A percentile compares a stretch with the other conserved stretches of the same genome.
Evolutionary conservation across 2,888 invertebrate species (phyloP).

Genomic region (Sinodicranocentrus sp.): DNA sequence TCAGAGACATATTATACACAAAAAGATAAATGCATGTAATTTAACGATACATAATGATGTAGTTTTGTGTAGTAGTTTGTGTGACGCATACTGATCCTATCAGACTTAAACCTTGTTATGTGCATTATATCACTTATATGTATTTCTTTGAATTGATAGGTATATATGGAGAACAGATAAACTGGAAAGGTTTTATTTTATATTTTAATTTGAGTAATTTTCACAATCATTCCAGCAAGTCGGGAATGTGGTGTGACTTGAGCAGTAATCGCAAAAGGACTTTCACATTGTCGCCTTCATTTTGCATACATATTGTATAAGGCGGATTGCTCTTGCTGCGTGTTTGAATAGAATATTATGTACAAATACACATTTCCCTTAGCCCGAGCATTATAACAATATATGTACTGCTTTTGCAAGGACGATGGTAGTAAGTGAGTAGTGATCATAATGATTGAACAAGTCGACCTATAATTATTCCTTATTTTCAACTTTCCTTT

Average conservation of each 20-base stretch:
- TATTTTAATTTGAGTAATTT: conserved; percentile 54
- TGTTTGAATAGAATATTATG: conserved; percentile 16
- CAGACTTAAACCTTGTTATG: not conserved
- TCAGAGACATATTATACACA: conserved; percentile 49
- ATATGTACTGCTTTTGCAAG: too few species aligned
- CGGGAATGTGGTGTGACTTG: not conserved
- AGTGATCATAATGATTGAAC: conserved; percentile 55
- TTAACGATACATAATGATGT: conserved; percentile 32
- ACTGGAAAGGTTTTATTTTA: conserved; percentile 39
- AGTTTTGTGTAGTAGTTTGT: conserved; percentile 4
- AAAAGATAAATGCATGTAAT: conserved; percentile 53
- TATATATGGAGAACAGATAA: conserved; percentile 20
- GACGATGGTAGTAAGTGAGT: too few species aligned
- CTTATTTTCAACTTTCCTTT: conserved; percentile 58
- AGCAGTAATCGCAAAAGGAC: not conserved
- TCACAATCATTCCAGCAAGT: conserved; percentile 23
- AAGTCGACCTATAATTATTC: conserved; percentile 69
- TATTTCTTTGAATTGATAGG: not conserved
- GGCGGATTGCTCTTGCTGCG: not conserved
- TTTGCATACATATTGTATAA: not conserved
- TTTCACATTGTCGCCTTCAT: not conserved
- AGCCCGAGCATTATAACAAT: not conserved
- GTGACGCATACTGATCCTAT: not conserved
- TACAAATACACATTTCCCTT: conserved; percentile 16
- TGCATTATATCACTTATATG: not conserved